Conservation (phyloP, 2,888 invertebrate genomes). For the Formica aserva region DNA sequence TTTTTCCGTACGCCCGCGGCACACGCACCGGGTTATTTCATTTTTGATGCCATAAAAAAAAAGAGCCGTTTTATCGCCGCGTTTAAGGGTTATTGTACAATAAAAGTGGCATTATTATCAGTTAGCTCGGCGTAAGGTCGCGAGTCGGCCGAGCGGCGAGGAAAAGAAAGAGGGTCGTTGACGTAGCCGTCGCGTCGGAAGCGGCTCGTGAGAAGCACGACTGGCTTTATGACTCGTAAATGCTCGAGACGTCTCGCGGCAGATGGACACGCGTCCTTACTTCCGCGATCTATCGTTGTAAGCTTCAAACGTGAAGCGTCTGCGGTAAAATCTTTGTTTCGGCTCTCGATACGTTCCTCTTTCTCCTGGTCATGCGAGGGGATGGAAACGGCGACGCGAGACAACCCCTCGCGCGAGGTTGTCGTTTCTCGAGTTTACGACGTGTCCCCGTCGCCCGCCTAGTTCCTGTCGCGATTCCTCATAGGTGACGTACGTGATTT, state of each 20-base stretch:
- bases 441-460: background rate
- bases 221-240: constrained; percentile 85
- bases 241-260: constrained; percentile 80
- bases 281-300: constrained; percentile 34
- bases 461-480: constrained; percentile 21
- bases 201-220: constrained; percentile 84
- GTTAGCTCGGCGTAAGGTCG: constrained; percentile 81
- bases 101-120: constrained; percentile 86
- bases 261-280: constrained; percentile 72
- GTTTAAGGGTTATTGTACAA: constrained; percentile 86
- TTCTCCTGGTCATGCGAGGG: background rate
- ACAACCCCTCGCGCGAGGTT: constrained; percentile 1
- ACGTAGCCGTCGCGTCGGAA: constrained; percentile 69
- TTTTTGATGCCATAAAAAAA: constrained; percentile 82
- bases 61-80: constrained; percentile 83
- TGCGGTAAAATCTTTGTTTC: constrained; percentile 54
- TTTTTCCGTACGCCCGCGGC: constrained; percentile 42
- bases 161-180: constrained; percentile 67
- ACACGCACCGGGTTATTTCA: constrained; percentile 81
- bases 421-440: constrained; percentile 34
- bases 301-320: constrained; percentile 53
- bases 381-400: background rate
- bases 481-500: background rate
- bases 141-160: constrained; percentile 57
- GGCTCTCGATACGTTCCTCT: background rate